phyloP scores from a whole-genome alignment of 2,113 vertebrate genomes.

The Okapia johnstoni region DNA sequence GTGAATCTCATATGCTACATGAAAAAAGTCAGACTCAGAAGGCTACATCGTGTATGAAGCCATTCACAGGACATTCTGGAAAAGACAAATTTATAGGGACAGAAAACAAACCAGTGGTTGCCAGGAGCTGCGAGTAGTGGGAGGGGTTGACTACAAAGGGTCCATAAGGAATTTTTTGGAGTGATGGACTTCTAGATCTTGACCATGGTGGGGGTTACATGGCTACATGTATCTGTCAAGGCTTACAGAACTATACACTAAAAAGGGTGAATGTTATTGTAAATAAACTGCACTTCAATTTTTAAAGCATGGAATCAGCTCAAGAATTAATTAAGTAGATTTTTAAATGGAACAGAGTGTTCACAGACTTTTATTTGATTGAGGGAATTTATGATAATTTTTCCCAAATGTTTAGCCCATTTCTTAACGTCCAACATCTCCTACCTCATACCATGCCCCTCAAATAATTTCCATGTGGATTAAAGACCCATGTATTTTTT shows the following conservation, averaged over 20 bases:
- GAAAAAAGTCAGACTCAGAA: constrained; percentile 7
- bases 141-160: not conserved
- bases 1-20: not conserved
- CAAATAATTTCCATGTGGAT: not conserved
- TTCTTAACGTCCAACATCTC: not conserved
- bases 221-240: not conserved
- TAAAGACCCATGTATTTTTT: not conserved
- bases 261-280: not conserved
- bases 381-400: not conserved
- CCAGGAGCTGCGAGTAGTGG: not conserved
- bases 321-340: constrained; percentile 7
- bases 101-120: not conserved
- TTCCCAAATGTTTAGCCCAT: not conserved
- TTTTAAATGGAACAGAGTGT: constrained; percentile 23
- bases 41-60: not conserved
- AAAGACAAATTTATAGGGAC: not conserved
- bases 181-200: not conserved
- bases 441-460: not conserved
- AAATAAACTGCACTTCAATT: constrained; percentile 2
- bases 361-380: constrained; percentile 39
- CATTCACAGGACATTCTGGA: not conserved
- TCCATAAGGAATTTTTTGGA: not conserved
- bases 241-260: not conserved
- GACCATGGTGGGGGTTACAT: not conserved
- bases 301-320: not conserved